Base-by-base conservation (phyloP, 2,797 vertebrate species). In the Channa striata region DNA sequence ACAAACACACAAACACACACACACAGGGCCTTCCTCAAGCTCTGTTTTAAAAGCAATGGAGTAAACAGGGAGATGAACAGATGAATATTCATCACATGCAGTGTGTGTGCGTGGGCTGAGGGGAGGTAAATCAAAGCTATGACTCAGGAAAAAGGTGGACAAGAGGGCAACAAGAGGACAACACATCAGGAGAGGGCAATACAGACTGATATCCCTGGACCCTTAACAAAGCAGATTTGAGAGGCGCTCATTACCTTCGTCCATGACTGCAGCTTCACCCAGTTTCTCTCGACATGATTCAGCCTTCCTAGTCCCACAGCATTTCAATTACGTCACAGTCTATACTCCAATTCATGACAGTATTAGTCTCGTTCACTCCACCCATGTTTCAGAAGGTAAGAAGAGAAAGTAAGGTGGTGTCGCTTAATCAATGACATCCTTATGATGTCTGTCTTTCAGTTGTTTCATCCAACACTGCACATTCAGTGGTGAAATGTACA, bases 71-170 rank as follows among this genome's bases (percentile, higher is more conserved):
- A 33, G 52, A 64, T 46, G 64, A 58, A 60, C 33, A 63, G 59
- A 75, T 66, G 64, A 77, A 86, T 78, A 80, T 81, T 80, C 68
- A 77, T 71, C 47, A 21, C 39, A 37, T 56, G 34, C 59, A 47
- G 56, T 58, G 34, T 47, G 21, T 64, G 57, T 54, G n/a, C 50
- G 44, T 59, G 52, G 50, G 36, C 39, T 25, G 39, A 59, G 12
- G 7, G 48, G 67, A 50, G 59, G 50, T 67, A 66, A 79, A 87
- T 62, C 63, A 73, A 20, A 80, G 48, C 66, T 20, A 10, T 72
- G 80, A 78, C 69, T 74, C 58, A 72, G 59, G 16, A 50, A 42
- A 54, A 68, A 20, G 20, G 74, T 34, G 64, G 23, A 57, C 44
- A 36, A 16, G 44, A 72, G 52, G 74, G 68, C 25, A 53, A 16